These are phyloP conservation scores for Emydura subglobosa DNA, from an alignment of 2,113 vertebrate species.

Conservation along the genomic window DNA sequence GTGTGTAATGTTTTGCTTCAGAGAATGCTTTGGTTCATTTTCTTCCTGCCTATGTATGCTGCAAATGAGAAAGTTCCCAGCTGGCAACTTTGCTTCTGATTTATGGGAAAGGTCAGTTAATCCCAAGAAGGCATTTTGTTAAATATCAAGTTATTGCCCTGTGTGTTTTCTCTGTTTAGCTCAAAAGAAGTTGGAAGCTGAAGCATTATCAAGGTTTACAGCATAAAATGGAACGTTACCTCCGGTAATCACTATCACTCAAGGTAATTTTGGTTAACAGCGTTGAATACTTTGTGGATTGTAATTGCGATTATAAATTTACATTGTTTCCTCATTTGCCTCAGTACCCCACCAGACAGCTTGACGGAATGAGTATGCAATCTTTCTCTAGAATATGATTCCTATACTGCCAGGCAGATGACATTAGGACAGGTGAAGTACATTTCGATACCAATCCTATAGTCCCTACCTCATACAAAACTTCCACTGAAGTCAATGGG, in stretches of 20 bases:
- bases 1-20: slow-evolving; percentile 56
- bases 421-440: background rate
- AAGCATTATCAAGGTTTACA: slow-evolving; percentile 27
- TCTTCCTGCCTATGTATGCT: slow-evolving; percentile 47
- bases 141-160: slow-evolving; percentile 69
- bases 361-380: background rate
- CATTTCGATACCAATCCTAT: background rate
- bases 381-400: background rate
- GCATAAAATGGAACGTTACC: background rate
- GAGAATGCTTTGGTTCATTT: slow-evolving; percentile 59
- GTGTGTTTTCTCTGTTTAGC: slow-evolving; percentile 24
- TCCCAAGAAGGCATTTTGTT: slow-evolving; percentile 72
- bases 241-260: slow-evolving; percentile 19
- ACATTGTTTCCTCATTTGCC: background rate
- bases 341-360: background rate
- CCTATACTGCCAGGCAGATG: background rate
- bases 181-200: slow-evolving; percentile 39
- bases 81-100: slow-evolving; percentile 71
- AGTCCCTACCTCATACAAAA: background rate
- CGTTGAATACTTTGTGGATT: slow-evolving; percentile 4
- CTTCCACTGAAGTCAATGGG: background rate
- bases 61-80: slow-evolving; percentile 60
- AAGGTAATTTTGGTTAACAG: slow-evolving; percentile 2
- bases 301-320: slow-evolving; percentile 34
- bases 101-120: slow-evolving; percentile 78